Percentiles rank a stretch among this genome's conserved stretches.
phyloP scores from a whole-genome alignment of 2,797 vertebrate genomes.

The Melanotaenia parkinsoni region DNA sequence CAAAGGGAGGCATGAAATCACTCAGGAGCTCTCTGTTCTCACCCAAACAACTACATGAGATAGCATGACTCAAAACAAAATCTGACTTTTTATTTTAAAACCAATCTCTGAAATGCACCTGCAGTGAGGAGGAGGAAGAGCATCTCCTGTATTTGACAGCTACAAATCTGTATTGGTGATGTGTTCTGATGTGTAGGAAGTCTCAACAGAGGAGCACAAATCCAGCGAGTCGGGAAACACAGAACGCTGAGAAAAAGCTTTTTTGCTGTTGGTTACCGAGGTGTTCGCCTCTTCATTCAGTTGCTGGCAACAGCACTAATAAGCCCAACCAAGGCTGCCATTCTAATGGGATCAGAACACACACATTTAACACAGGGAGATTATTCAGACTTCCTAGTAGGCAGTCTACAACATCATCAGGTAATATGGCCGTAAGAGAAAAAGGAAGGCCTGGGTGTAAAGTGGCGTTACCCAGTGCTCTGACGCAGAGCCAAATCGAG shows the following conservation, averaged over 20 bases:
- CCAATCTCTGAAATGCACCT: background rate
- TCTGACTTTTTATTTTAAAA: background rate
- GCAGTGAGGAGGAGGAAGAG: background rate
- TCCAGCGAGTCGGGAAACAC: constrained; percentile 1
- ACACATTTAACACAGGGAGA: constrained; percentile 19
- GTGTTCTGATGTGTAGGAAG: constrained; percentile 32
- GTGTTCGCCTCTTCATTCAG: constrained; percentile 55
- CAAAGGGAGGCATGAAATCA: constrained; percentile 28
- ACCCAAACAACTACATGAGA: constrained; percentile 6
- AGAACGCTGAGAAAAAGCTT: constrained; percentile 37
- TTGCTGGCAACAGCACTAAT: constrained; percentile 48
- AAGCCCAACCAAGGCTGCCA: constrained; percentile 31
- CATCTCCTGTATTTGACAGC: background rate
- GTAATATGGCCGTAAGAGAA: constrained; percentile 47
- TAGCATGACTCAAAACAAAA: constrained; percentile 1
- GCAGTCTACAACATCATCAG: constrained; percentile 51
- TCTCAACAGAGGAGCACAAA: constrained; percentile 15
- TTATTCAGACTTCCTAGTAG: constrained; percentile 47
- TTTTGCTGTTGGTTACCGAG: constrained; percentile 52
- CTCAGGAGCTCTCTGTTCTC: constrained; percentile 14
- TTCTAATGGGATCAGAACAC: constrained; percentile 33
- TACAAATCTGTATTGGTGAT: constrained; percentile 14
- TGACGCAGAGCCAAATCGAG: constrained; percentile 14
- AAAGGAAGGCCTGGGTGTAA: constrained; percentile 34
- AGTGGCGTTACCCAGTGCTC: constrained; percentile 25